phyloP scores from a whole-genome alignment of 2,113 vertebrate species.

The Cryptomyrus ogoouensis region DNA sequence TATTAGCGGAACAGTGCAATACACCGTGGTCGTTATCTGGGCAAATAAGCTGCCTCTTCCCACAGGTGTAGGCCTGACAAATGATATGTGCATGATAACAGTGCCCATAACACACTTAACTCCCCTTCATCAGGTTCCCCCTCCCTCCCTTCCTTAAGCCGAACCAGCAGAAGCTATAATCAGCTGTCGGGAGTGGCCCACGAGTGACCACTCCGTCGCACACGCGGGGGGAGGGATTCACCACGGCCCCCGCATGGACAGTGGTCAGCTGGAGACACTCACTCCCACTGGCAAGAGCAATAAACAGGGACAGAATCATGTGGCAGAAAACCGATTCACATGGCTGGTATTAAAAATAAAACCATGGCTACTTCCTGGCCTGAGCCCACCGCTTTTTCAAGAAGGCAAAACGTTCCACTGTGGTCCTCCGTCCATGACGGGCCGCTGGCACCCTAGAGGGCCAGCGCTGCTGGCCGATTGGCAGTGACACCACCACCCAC shows the following conservation, averaged over 20 bases:
- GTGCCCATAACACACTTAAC: neutral
- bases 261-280: conserved; percentile 18
- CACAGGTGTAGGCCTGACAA: neutral
- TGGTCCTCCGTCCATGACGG: neutral
- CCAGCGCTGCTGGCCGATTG: neutral
- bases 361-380: neutral
- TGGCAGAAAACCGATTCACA: neutral
- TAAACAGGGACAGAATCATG: neutral
- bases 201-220: neutral
- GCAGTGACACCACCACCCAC: neutral
- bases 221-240: neutral
- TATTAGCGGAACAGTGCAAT: neutral
- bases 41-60: neutral
- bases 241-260: neutral
- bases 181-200: neutral
- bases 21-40: neutral
- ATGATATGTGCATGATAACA: neutral
- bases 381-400: neutral
- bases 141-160: neutral
- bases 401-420: neutral
- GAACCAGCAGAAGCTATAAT: neutral
- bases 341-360: neutral
- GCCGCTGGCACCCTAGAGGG: neutral
- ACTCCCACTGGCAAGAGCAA: neutral
- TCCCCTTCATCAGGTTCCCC: neutral